A percentile compares a stretch with the other conserved stretches of the same genome.
phyloP scores from a whole-genome alignment of 2,888 invertebrate species.

The Pediacus dermestoides region DNA sequence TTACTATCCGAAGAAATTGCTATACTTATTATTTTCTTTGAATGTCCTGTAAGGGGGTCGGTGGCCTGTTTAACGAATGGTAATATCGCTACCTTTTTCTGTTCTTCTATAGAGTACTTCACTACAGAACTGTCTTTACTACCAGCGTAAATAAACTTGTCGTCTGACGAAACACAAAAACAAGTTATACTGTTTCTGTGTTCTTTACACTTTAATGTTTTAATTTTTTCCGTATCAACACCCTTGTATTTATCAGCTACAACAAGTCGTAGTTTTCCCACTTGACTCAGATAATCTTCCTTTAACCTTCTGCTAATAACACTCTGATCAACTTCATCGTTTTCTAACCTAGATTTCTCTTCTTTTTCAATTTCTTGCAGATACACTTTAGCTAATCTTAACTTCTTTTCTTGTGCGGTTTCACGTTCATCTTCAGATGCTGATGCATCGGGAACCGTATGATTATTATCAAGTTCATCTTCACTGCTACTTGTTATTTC shows the following conservation, averaged over 20 bases:
- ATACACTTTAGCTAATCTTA: constrained; percentile 86
- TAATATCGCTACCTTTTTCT: constrained; percentile 58
- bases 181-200: constrained; percentile 79
- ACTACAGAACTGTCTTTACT: constrained; percentile 86
- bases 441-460: constrained; percentile 50
- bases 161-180: constrained; percentile 72
- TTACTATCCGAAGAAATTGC: constrained; percentile 76
- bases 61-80: constrained; percentile 46
- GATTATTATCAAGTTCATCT: constrained; percentile 56
- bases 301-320: constrained; percentile 72
- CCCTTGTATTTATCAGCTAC: constrained; percentile 64
- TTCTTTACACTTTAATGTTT: constrained; percentile 67
- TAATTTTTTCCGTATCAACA: constrained; percentile 43
- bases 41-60: constrained; percentile 38
- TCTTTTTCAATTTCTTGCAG: constrained; percentile 81
- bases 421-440: constrained; percentile 64
- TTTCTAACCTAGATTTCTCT: constrained; percentile 67
- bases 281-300: constrained; percentile 82
- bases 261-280: constrained; percentile 71
- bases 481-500: constrained; percentile 66
- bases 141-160: constrained; percentile 70
- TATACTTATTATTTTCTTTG: constrained; percentile 58
- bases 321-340: constrained; percentile 62
- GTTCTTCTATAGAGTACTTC: constrained; percentile 73
- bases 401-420: constrained; percentile 85